Conservation (phyloP, 2,113 vertebrate genomes). For the Chloebia gouldiae region DNA sequence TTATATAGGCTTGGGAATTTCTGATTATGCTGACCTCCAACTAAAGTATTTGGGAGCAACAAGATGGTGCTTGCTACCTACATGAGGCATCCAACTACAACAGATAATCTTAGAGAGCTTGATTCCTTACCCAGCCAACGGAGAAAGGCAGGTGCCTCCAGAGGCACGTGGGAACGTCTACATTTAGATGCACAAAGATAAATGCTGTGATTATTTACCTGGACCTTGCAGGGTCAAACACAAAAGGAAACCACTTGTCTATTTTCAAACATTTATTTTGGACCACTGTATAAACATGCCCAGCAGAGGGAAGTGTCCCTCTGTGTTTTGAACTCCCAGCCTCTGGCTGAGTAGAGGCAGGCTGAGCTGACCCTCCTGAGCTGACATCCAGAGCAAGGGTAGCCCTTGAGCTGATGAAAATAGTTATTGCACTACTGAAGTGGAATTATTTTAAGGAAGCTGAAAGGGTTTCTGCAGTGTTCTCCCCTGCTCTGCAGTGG, state of each 20-base stretch:
- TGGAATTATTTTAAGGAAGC: neutral
- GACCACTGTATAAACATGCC: neutral
- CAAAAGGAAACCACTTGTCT: neutral
- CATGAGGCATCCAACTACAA: neutral
- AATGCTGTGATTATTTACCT: neutral
- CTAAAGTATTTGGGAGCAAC: neutral
- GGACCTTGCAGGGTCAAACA: neutral
- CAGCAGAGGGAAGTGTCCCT: slow-evolving; percentile 52
- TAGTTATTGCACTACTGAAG: neutral
- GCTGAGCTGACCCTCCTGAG: neutral
- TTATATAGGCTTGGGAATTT: neutral
- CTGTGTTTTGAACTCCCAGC: neutral
- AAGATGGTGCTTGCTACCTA: neutral
- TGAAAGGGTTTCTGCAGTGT: accelerated
- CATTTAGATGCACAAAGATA: neutral
- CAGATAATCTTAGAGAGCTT: neutral
- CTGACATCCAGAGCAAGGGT: neutral
- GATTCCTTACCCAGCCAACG: neutral
- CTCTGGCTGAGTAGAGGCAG: neutral
- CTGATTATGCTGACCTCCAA: neutral
- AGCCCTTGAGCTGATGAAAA: neutral
- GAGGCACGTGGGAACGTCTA: neutral
- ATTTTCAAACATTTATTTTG: neutral
- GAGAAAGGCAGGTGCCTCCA: neutral
- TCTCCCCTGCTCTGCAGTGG: neutral